Base-by-base conservation (phyloP, 2,888 invertebrate genomes). In the Stratiomys singularior region DNA sequence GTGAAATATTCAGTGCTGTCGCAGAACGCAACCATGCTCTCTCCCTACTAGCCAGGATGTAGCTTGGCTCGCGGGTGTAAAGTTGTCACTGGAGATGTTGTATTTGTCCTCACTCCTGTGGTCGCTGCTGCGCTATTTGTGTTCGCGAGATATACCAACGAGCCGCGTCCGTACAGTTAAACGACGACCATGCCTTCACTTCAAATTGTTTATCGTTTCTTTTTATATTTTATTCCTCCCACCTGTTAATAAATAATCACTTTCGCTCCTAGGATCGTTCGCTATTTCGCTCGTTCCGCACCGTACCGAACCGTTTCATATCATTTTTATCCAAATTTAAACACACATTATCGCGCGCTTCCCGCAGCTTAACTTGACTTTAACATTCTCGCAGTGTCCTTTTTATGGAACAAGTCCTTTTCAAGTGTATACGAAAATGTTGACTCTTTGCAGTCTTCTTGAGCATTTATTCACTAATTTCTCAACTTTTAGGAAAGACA, bases 161-260 rank as follows among this genome's bases (percentile, higher is more conserved):
- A 60, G 60, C 13, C 11, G 21, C 60, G 21, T 7, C 7, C 60
- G 23, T 18, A 18, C 52, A 37, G 52, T 18, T 11, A 30, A 30
- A 52, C 58, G 23, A 30, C 21, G n/a, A 58, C 30, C 27, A 72
- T 72, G 52, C 56, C 56, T 52, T 72, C 72, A 72, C 56, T 72
- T 74, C 60, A 30, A 74, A 74, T 74, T 74, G 74, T 74, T 74
- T 74, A 74, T 74, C 23, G 74, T 37, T 25, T 21, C 60, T 74
- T 74, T 74, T 74, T 60, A 44, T 37, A 23, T 58, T 37, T 37
- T 58, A 27, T 74, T 74, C 47, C 25, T 69, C 13, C 58, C 74
- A 74, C 74, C 74, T 74, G 74, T 74, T 74, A 58, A 30, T 23
- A 74, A 74, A 74, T 58, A 74, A 74, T 74, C 74, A 74, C 74